Percentiles rank a stretch among this genome's conserved stretches.
phyloP scores from a whole-genome alignment of 2,888 invertebrate genomes.

The Eurytoma adleriae region DNA sequence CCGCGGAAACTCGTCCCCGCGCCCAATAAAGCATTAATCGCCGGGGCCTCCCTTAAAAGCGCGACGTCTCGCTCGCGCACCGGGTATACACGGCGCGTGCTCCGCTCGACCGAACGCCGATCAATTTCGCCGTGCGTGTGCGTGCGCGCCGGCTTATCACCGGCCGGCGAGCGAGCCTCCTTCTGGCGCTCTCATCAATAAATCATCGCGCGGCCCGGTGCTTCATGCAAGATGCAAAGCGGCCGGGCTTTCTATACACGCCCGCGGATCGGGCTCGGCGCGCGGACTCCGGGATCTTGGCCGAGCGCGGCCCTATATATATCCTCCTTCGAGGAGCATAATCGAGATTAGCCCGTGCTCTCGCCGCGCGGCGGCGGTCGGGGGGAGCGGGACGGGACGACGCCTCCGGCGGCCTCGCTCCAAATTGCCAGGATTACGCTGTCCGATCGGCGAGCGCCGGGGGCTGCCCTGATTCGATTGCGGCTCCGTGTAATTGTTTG shows the following conservation, averaged over 20 bases:
- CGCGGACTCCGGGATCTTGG: constrained; percentile 23
- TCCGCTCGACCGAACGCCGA: constrained; percentile 28
- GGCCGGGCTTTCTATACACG: constrained; percentile 5
- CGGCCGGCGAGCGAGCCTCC: background rate
- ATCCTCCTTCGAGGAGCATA: constrained; percentile 28
- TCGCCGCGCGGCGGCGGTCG: constrained; percentile 24
- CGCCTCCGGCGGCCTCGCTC: constrained; percentile 60
- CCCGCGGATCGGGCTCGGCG: background rate
- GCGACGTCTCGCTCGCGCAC: background rate
- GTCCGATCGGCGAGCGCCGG: constrained; percentile 47
- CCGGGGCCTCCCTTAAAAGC: constrained; percentile 42
- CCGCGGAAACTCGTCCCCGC: constrained; percentile 33
- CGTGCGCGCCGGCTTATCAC: background rate
- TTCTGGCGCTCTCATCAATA: constrained; percentile 51
- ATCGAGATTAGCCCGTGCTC: constrained; percentile 57
- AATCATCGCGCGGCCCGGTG: constrained; percentile 49
- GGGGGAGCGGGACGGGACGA: constrained; percentile 12
- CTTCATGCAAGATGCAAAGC: constrained; percentile 54
- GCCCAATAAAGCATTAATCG: constrained; percentile 53
- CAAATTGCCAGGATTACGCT: constrained; percentile 63
- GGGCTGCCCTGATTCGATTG: constrained; percentile 57
- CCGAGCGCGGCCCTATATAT: background rate
- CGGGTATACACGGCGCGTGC: background rate
- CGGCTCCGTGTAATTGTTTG: constrained; percentile 63
- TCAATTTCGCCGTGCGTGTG: constrained; percentile 39